Conservation (phyloP, 2,797 vertebrate genomes). For the Pyrocephalus nanus region DNA sequence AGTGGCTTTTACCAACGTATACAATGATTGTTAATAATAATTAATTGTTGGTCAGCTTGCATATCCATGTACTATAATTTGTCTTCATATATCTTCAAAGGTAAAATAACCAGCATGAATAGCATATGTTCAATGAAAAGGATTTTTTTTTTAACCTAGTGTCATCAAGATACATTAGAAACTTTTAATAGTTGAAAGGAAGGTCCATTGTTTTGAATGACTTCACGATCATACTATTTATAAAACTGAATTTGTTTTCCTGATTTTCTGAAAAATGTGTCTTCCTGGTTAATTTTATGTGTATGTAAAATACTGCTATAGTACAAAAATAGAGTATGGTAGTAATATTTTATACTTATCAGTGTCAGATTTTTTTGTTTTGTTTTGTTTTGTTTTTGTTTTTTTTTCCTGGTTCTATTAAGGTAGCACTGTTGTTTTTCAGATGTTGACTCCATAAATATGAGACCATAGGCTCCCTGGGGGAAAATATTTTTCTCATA, state of each 20-base stretch:
- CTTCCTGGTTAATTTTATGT: conserved; percentile 83
- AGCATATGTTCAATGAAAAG: background rate
- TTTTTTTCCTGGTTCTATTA: conserved; percentile 26
- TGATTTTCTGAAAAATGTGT: conserved; percentile 86
- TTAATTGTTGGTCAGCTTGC: background rate
- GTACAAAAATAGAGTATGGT: conserved; percentile 58
- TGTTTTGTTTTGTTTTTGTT: conserved; percentile 43
- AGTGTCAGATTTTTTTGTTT: conserved; percentile 70
- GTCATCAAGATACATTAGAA: conserved; percentile 6
- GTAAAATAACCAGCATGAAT: background rate
- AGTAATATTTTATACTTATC: conserved; percentile 88
- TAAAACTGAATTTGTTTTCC: conserved; percentile 83
- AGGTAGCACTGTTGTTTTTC: conserved; percentile 38
- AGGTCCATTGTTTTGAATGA: conserved; percentile 73
- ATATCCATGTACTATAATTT: background rate
- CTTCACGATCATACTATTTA: conserved; percentile 68
- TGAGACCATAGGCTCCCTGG: background rate
- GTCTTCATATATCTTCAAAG: background rate
- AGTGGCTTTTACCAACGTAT: background rate
- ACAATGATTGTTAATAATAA: background rate
- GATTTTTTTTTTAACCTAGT: background rate
- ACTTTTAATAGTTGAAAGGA: conserved; percentile 56
- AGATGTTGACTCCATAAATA: conserved; percentile 49
- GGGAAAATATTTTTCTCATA: background rate
- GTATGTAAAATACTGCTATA: conserved; percentile 47